Percentiles rank a stretch among this genome's conserved stretches.
Evolutionary conservation across 2,113 vertebrate genomes (phyloP).

Genomic region (Calidris pugnax): DNA sequence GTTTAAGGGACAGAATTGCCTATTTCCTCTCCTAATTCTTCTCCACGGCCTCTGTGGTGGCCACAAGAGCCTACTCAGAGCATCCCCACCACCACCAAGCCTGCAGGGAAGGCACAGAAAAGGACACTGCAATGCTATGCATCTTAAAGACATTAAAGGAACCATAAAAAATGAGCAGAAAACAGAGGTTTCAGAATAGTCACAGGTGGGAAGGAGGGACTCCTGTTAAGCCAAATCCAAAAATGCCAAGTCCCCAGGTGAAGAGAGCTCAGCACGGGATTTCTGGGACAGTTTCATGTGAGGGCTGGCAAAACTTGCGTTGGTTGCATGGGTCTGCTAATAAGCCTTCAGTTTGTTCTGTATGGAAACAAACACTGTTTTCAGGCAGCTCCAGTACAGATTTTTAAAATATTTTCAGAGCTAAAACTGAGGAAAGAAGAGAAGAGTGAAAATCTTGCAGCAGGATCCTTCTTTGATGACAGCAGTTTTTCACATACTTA

Average conservation of each 20-base stretch:
- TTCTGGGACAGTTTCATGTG: background rate
- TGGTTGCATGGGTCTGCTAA: background rate
- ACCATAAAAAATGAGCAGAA: background rate
- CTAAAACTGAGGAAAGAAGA: background rate
- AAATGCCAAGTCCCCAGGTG: background rate
- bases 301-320: background rate
- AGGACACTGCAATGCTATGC: background rate
- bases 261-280: background rate
- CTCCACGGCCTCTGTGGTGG: rapidly evolving
- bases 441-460: background rate
- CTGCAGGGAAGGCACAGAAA: background rate
- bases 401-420: background rate
- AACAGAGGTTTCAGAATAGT: background rate
- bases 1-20: background rate
- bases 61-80: background rate
- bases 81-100: background rate
- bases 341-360: background rate
- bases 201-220: background rate
- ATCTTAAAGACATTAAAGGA: background rate
- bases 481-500: background rate
- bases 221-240: background rate
- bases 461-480: background rate
- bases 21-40: background rate
- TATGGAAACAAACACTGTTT: background rate
- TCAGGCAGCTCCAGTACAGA: background rate